Evolutionary conservation across 2,888 invertebrate species (phyloP).

Genomic region (Aethes cnicana): DNA sequence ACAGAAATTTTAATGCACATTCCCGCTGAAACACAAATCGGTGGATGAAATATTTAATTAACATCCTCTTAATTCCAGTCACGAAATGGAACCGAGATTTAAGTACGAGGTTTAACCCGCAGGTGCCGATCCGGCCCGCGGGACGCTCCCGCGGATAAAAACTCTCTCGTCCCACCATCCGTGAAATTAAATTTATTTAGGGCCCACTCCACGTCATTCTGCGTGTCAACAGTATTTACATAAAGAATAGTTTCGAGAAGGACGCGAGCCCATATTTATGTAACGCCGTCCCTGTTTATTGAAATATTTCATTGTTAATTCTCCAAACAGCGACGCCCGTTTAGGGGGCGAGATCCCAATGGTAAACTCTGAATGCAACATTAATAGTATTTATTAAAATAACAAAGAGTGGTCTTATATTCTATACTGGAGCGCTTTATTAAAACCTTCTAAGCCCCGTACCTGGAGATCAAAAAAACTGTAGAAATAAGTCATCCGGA

Average conservation of each 20-base stretch:
- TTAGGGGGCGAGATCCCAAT: slow-evolving; percentile 60
- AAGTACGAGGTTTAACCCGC: slow-evolving; percentile 41
- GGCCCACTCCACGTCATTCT: slow-evolving; percentile 67
- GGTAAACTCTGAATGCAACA: slow-evolving; percentile 59
- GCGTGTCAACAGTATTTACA: slow-evolving; percentile 74
- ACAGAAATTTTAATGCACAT: slow-evolving; percentile 6
- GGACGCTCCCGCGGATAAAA: slow-evolving; percentile 65
- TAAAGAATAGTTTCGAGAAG: slow-evolving; percentile 75
- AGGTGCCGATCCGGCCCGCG: slow-evolving; percentile 53
- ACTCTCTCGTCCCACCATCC: slow-evolving; percentile 52
- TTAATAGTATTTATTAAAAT: slow-evolving; percentile 77
- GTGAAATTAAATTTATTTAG: slow-evolving; percentile 81
- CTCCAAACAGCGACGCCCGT: slow-evolving; percentile 64
- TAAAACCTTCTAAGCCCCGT: slow-evolving; percentile 45
- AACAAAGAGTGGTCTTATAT: slow-evolving; percentile 53
- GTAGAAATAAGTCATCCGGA: slow-evolving; percentile 52
- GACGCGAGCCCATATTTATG: slow-evolving; percentile 73
- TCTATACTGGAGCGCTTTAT: slow-evolving; percentile 49
- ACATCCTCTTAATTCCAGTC: slow-evolving; percentile 52
- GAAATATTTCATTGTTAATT: slow-evolving; percentile 81
- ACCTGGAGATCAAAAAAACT: slow-evolving; percentile 51
- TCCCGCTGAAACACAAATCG: slow-evolving; percentile 28
- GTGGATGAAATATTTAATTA: slow-evolving; percentile 52
- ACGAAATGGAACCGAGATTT: slow-evolving; percentile 50
- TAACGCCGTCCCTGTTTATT: slow-evolving; percentile 72